A percentile compares a stretch with the other conserved stretches of the same genome.
phyloP scores from a whole-genome alignment of 2,113 vertebrate genomes.

The Chiloscyllium plagiosum region DNA sequence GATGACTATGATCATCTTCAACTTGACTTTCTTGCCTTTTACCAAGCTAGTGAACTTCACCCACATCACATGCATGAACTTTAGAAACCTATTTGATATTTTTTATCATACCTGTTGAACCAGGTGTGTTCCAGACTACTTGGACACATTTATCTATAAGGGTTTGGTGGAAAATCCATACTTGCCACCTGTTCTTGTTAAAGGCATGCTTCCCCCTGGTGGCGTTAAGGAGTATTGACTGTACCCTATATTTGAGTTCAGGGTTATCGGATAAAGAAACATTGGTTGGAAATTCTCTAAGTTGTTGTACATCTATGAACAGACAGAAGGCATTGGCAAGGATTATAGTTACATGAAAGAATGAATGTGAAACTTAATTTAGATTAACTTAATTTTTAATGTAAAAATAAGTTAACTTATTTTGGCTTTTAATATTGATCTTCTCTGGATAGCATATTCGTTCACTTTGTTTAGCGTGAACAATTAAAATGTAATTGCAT shows the following conservation, averaged over 20 bases:
- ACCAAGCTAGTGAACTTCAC: no score
- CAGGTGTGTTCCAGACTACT: not conserved
- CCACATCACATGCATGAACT: no score
- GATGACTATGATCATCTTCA: no score
- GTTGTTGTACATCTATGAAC: not conserved
- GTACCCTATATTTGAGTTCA: not conserved
- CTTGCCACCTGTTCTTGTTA: not conserved
- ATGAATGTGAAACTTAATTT: not conserved
- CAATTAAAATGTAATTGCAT: not conserved
- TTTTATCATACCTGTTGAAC: not conserved
- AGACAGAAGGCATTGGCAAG: not conserved
- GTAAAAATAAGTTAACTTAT: no score
- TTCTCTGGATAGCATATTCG: not conserved
- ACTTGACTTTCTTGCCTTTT: no score
- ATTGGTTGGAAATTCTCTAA: not conserved
- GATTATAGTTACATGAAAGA: not conserved
- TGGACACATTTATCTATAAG: not conserved
- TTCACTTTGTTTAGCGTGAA: not conserved
- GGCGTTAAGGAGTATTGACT: not conserved
- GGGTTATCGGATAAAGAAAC: not conserved
- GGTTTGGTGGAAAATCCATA: not conserved
- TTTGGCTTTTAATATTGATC: not conserved
- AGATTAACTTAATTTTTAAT: not conserved
- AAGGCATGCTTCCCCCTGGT: conserved; percentile 14
- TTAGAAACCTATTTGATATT: no score